phyloP scores from a whole-genome alignment of 2,888 invertebrate species.

The Morpho deidamia region DNA sequence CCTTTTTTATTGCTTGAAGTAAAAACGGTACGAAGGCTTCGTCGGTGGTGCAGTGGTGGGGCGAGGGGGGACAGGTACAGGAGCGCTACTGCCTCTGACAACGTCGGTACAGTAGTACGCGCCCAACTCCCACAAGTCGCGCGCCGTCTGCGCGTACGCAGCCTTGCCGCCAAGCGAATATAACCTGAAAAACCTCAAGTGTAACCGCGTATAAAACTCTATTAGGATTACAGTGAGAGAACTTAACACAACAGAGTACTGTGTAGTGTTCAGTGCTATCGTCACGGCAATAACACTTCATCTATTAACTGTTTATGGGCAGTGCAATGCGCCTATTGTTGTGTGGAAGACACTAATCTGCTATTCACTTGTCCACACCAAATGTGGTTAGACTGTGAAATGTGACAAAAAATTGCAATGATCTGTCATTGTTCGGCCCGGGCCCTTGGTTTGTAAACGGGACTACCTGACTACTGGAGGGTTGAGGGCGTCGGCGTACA shows the following conservation, averaged over 20 bases:
- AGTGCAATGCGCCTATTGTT: constrained; percentile 70
- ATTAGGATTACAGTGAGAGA: constrained; percentile 64
- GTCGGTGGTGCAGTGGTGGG: constrained; percentile 31
- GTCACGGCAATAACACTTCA: constrained; percentile 37
- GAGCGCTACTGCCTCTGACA: constrained; percentile 74
- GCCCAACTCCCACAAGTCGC: constrained; percentile 67
- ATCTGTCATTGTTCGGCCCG: constrained; percentile 49
- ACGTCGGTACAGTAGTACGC: constrained; percentile 66
- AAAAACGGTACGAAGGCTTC: constrained; percentile 66
- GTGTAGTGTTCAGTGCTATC: constrained; percentile 37
- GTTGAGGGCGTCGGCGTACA: constrained; percentile 52
- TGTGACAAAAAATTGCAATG: constrained; percentile 77
- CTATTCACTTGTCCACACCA: constrained; percentile 29
- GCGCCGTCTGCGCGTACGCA: constrained; percentile 66
- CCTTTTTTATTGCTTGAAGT: constrained; percentile 72
- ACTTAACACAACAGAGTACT: constrained; percentile 32
- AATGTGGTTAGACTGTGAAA: constrained; percentile 51
- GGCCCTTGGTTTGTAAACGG: constrained; percentile 64
- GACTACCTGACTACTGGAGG: constrained; percentile 67
- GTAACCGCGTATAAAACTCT: constrained; percentile 35
- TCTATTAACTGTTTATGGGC: constrained; percentile 68
- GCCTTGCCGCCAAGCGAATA: constrained; percentile 40
- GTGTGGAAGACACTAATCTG: constrained; percentile 66
- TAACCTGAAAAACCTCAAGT: constrained; percentile 28
- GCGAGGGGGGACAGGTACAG: constrained; percentile 49